Conservation (phyloP, 2,113 vertebrate genomes). For the Ibidorhyncha struthersii region DNA sequence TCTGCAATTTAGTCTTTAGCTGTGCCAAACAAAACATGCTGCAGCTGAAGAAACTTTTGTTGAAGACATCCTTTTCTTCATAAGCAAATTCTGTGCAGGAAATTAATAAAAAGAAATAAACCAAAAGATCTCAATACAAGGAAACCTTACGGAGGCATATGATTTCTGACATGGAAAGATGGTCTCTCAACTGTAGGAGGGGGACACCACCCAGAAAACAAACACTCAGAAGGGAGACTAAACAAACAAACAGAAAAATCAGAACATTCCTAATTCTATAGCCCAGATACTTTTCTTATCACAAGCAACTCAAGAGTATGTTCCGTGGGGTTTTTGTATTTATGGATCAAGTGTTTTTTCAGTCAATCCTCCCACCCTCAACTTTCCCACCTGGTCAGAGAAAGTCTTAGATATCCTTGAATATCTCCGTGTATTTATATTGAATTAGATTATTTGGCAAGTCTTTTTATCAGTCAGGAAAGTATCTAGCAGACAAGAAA, state of each 20-base stretch:
- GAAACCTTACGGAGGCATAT: neutral
- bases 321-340: neutral
- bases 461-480: neutral
- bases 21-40: neutral
- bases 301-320: neutral
- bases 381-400: neutral
- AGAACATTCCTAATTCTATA: rapidly evolving
- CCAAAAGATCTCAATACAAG: neutral
- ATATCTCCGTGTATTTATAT: neutral
- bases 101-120: neutral
- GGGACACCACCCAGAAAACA: neutral
- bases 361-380: neutral
- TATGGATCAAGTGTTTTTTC: neutral
- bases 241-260: neutral
- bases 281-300: neutral
- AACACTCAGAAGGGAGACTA: neutral
- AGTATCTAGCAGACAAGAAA: neutral
- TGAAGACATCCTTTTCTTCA: neutral
- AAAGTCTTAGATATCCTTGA: neutral
- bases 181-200: neutral
- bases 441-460: neutral
- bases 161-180: neutral
- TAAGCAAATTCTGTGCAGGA: neutral
- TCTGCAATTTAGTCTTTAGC: neutral
- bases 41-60: neutral